phyloP scores from a whole-genome alignment of 2,888 invertebrate species.

The Timandra comae region DNA sequence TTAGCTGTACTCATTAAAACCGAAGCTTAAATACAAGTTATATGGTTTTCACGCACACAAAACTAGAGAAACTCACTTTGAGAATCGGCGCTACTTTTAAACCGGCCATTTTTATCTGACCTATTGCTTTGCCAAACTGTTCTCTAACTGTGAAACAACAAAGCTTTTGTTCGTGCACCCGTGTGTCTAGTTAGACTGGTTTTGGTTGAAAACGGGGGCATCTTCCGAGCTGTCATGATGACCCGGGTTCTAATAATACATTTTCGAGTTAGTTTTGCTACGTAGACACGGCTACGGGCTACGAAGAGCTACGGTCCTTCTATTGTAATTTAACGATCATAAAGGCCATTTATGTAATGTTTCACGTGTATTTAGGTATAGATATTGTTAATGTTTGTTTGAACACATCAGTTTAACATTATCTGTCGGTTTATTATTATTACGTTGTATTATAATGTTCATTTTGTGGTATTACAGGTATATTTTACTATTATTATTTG shows the following conservation, averaged over 20 bases:
- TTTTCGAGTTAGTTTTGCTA: slow-evolving; percentile 34
- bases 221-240: slow-evolving; percentile 45
- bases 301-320: slow-evolving; percentile 10
- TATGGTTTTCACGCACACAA: slow-evolving; percentile 30
- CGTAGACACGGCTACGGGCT: slow-evolving; percentile 25
- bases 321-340: slow-evolving; percentile 8
- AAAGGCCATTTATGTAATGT: not conserved
- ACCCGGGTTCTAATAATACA: slow-evolving; percentile 51
- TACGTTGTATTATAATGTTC: too few relatives aligned
- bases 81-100: slow-evolving; percentile 14
- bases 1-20: slow-evolving; percentile 20
- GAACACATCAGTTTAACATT: too few relatives aligned
- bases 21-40: slow-evolving; percentile 20
- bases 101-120: slow-evolving; percentile 20
- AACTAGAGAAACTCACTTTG: slow-evolving; percentile 25
- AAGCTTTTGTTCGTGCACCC: slow-evolving; percentile 2
- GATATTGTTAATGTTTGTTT: too few relatives aligned
- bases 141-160: too few relatives aligned
- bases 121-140: slow-evolving; percentile 3
- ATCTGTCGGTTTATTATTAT: too few relatives aligned
- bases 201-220: slow-evolving; percentile 45
- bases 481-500: too few relatives aligned
- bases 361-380: slow-evolving; percentile 9
- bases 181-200: slow-evolving; percentile 24
- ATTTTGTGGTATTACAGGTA: too few relatives aligned